Evolutionary conservation across 2,113 vertebrate genomes (phyloP).

Genomic region (Chaenogobius annularis): DNA sequence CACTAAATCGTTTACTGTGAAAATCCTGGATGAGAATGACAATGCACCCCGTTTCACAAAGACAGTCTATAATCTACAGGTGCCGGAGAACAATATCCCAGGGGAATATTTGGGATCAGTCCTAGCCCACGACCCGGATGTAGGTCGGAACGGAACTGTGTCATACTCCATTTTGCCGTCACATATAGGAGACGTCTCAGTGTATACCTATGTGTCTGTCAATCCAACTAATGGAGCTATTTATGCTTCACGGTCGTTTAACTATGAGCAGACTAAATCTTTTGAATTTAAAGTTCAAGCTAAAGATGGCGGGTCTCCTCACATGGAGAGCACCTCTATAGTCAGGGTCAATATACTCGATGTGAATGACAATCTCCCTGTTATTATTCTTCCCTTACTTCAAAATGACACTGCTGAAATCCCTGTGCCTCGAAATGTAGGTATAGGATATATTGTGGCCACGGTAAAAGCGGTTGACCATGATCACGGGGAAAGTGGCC

Average conservation of each 20-base stretch:
- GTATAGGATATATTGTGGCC: conserved; percentile 92
- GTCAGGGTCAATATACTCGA: conserved; percentile 91
- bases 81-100: conserved; percentile 98
- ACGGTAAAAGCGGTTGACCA: conserved; percentile 94
- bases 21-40: conserved; percentile 95
- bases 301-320: conserved; percentile 95
- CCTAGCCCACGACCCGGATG: conserved; percentile 92
- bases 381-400: conserved; percentile 90
- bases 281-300: conserved; percentile 97
- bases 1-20: conserved; percentile 93
- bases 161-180: conserved; percentile 94
- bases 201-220: conserved; percentile 92
- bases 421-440: conserved; percentile 92
- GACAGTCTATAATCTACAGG: conserved; percentile 91
- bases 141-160: conserved; percentile 94
- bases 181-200: conserved; percentile 90
- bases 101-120: conserved; percentile 96
- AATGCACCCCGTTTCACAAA: conserved; percentile 96
- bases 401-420: conserved; percentile 97
- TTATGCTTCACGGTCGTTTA: conserved; percentile 96
- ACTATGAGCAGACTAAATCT: conserved; percentile 96
- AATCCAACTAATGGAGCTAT: conserved; percentile 98
- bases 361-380: conserved; percentile 95
- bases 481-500: conserved; percentile 96
- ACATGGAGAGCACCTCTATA: conserved; percentile 92